Conservation (phyloP, 2,888 invertebrate genomes). For the Conistra vaccinii region DNA sequence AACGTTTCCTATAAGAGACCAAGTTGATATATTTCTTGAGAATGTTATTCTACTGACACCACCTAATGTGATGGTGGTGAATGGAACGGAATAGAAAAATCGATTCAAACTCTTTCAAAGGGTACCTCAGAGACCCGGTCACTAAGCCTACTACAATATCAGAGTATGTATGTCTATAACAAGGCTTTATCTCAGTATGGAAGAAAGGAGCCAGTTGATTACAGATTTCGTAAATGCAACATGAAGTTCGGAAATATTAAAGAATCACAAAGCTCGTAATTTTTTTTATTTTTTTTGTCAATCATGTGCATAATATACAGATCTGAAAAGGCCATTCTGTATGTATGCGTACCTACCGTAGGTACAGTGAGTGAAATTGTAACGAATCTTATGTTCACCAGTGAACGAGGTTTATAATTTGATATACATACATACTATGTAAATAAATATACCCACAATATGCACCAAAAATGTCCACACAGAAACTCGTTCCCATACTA, state of each 20-base stretch:
- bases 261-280: neutral
- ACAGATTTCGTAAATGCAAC: neutral
- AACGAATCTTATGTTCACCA: neutral
- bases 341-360: neutral
- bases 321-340: neutral
- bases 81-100: no score
- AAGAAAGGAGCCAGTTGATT: neutral
- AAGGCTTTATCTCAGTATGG: neutral
- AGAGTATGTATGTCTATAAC: neutral
- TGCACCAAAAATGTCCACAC: slow-evolving; percentile 38
- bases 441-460: neutral
- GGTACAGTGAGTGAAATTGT: neutral
- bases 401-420: neutral
- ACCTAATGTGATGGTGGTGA: neutral
- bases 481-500: slow-evolving; percentile 33
- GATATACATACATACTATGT: neutral
- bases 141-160: neutral
- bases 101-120: neutral
- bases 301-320: no score
- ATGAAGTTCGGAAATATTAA: neutral
- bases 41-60: neutral
- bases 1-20: neutral
- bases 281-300: neutral
- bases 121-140: neutral
- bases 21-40: neutral